These are phyloP conservation scores for Sciaenops ocellatus DNA, from an alignment of 2,797 vertebrate species.

Conservation along the genomic window DNA sequence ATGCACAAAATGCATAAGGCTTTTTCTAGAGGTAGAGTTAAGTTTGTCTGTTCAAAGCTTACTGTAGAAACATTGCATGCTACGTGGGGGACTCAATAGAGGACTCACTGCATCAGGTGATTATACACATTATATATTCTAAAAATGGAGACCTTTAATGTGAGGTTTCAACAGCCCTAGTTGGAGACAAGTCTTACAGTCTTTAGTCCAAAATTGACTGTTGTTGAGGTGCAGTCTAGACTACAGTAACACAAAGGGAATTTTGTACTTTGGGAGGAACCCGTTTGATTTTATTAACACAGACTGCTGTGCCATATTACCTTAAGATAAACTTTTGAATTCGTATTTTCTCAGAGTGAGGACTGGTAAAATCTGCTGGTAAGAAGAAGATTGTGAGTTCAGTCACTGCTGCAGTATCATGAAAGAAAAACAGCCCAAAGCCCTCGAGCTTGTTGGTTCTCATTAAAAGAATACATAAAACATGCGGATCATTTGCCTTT, in stretches of 20 bases:
- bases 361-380: background rate
- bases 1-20: too few species aligned
- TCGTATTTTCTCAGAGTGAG: background rate
- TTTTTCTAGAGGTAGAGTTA: too few species aligned
- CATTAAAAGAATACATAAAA: constrained; percentile 31
- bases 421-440: constrained; percentile 17
- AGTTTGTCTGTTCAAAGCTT: too few species aligned
- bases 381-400: background rate
- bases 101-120: too few species aligned
- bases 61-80: too few species aligned
- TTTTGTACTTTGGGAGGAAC: background rate
- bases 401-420: constrained; percentile 1
- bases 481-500: constrained; percentile 8
- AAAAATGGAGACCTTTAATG: too few species aligned
- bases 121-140: too few species aligned
- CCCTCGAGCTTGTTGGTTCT: constrained; percentile 7
- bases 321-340: background rate
- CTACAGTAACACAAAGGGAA: background rate
- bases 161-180: too few species aligned
- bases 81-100: too few species aligned
- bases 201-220: too few species aligned
- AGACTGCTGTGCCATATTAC: background rate
- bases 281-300: background rate
- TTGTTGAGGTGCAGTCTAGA: background rate
- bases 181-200: too few species aligned